A percentile compares a stretch with the other conserved stretches of the same genome.
Evolutionary conservation across 2,888 invertebrate species (phyloP).

Genomic region (Disparrhopalites patrizii): DNA sequence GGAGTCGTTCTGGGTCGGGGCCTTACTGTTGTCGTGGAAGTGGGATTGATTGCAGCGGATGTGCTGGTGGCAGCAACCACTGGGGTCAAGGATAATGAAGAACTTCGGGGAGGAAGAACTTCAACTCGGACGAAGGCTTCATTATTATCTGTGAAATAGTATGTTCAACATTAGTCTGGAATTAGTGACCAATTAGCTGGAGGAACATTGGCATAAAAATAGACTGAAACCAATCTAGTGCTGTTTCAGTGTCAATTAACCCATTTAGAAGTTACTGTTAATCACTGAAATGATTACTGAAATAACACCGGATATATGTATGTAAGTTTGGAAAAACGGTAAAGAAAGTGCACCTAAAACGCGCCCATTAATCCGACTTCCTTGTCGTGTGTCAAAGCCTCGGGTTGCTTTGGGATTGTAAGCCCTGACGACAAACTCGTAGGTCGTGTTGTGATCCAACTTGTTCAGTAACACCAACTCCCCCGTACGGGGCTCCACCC

Average conservation of each 20-base stretch:
- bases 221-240: too few species aligned
- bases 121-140: slow-evolving; percentile 45
- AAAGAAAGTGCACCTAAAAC: slow-evolving; percentile 44
- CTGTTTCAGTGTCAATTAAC: too few species aligned
- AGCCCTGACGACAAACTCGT: slow-evolving; percentile 59
- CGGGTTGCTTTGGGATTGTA: slow-evolving; percentile 37
- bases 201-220: too few species aligned
- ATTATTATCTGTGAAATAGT: slow-evolving; percentile 38
- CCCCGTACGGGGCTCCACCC: slow-evolving; percentile 71
- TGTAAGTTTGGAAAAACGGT: too few species aligned
- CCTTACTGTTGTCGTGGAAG: neutral
- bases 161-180: too few species aligned
- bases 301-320: too few species aligned
- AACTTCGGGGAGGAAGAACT: slow-evolving; percentile 19
- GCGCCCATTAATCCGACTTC: slow-evolving; percentile 38
- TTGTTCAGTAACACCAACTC: slow-evolving; percentile 67
- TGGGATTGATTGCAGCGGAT: slow-evolving; percentile 20
- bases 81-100: slow-evolving; percentile 6
- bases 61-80: slow-evolving; percentile 3
- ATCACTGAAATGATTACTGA: too few species aligned
- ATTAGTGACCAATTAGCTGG: too few species aligned
- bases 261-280: too few species aligned
- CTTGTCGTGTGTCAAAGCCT: slow-evolving; percentile 45
- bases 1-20: neutral
- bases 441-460: slow-evolving; percentile 70